phyloP scores from a whole-genome alignment of 1,140 invertebrate species.

The Paracyclopina nana region DNA sequence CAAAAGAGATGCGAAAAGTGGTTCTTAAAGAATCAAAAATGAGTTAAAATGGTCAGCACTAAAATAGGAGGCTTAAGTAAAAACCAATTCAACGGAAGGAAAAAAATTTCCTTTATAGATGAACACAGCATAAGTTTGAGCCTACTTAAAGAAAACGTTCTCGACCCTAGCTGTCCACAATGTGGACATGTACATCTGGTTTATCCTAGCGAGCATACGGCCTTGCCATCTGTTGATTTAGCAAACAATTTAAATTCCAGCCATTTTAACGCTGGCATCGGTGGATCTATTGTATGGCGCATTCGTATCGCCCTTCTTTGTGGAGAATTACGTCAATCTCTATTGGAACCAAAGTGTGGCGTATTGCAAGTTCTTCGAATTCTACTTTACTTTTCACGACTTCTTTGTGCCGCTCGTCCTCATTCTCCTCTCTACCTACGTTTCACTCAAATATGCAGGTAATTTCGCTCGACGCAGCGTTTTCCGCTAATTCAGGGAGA shows the following conservation, averaged over 20 bases:
- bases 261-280: background rate
- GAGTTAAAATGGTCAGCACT: background rate
- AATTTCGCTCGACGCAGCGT: too few species aligned
- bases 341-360: slow-evolving; percentile 1
- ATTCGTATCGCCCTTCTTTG: slow-evolving; percentile 2
- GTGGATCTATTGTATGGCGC: slow-evolving; percentile 5
- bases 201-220: background rate
- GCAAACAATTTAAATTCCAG: background rate
- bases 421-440: background rate
- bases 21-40: background rate
- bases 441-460: slow-evolving; percentile 2
- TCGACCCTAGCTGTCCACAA: too few species aligned
- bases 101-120: too few species aligned
- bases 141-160: background rate
- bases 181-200: too few species aligned
- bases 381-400: slow-evolving; percentile 4
- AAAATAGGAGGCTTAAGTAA: too few species aligned
- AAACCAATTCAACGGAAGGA: too few species aligned
- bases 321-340: slow-evolving; percentile 1
- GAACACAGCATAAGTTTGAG: too few species aligned
- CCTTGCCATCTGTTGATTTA: background rate
- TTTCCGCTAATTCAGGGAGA: too few species aligned
- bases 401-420: background rate
- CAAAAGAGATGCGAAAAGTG: too few species aligned
- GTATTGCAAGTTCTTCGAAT: background rate